Evolutionary conservation across 2,113 vertebrate genomes (phyloP).

Genomic region (Anolis sagrei): DNA sequence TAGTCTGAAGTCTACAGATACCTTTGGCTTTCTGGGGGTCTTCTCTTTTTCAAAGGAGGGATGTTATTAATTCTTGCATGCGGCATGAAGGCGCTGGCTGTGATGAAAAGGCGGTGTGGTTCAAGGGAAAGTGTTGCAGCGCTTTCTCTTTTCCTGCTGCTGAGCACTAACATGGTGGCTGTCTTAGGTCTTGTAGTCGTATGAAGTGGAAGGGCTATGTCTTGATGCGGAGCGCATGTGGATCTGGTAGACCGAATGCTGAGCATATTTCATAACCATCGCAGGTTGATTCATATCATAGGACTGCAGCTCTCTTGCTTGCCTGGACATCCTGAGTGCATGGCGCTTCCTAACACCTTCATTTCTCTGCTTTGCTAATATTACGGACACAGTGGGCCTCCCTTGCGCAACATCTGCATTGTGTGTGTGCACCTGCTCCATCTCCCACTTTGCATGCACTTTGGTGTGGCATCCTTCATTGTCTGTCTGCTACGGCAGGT

Average conservation of each 20-base stretch:
- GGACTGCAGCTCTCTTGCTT: background rate
- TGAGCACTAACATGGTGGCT: background rate
- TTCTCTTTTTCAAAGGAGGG: background rate
- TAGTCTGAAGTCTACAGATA: background rate
- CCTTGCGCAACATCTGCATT: slow-evolving; percentile 46
- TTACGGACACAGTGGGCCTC: slow-evolving; percentile 67
- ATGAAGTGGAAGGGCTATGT: no score
- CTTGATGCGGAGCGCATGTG: background rate
- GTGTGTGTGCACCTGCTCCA: no score
- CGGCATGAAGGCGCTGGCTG: background rate
- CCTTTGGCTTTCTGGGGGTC: background rate
- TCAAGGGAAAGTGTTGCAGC: background rate
- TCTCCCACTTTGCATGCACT: background rate
- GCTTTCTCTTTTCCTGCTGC: background rate
- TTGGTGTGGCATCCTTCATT: background rate
- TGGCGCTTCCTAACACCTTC: background rate
- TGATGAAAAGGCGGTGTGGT: background rate
- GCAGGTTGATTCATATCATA: background rate
- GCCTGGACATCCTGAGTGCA: background rate
- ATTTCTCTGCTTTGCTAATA: slow-evolving; percentile 39
- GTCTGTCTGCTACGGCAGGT: background rate
- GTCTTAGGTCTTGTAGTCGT: no score
- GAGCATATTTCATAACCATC: no score
- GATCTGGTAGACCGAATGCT: background rate
- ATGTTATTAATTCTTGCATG: background rate